Evolutionary conservation across 2,113 vertebrate genomes (phyloP), one percentile per base, ranked within the genome.

Genomic region (Galeopterus variegatus): DNA sequence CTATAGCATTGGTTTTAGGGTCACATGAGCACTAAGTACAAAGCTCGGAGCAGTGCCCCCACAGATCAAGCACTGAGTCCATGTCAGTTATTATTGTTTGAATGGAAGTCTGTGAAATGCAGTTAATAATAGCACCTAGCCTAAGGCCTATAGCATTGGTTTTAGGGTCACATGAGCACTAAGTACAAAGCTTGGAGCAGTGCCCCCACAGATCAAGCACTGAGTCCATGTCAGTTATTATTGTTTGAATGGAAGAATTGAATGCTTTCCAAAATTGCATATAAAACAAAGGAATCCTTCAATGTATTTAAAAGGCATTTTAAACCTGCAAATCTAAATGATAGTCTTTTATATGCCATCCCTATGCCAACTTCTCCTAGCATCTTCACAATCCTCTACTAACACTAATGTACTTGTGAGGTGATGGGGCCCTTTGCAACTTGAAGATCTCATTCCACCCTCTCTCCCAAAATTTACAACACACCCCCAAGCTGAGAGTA

Each of bases 341-440:
- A n/a, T 3, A 28, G 8, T 17, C 5, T 48, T 36, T 76, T 26
- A 50, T 69, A 36, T 36, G 21, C 1, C 7, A 31, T 3, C 11
- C n/a, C 17, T 13, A 17, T 24, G 5, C 24, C 65, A 10, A 5
- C 21, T 58, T 52, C 45, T 62, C 70, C 26, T 67, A 50, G 12
- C 3, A 3, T 24, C 18, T 79, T 8, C 5, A 5, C 3, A 4
- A n/a, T 7, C 31, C 82, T 96, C 41, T n/a, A 17, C 15, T 5
- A 48, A 26, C 3, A 7, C 1, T 1, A 79, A 41, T 56, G 8
- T 3, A 50, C 1, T 0, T 6, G 0, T 7, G 52, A 75, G 17
- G 18, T 8, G 33, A 3, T 5, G 6, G n/a, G 14, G 23, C 1
- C 24, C 19, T 8, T 9, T 2, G 2, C 1, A 18, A 9, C 24